Percentiles rank a stretch among this genome's conserved stretches.
Conservation (phyloP, 2,888 invertebrate species). For the Sminthurinus aureus region DNA sequence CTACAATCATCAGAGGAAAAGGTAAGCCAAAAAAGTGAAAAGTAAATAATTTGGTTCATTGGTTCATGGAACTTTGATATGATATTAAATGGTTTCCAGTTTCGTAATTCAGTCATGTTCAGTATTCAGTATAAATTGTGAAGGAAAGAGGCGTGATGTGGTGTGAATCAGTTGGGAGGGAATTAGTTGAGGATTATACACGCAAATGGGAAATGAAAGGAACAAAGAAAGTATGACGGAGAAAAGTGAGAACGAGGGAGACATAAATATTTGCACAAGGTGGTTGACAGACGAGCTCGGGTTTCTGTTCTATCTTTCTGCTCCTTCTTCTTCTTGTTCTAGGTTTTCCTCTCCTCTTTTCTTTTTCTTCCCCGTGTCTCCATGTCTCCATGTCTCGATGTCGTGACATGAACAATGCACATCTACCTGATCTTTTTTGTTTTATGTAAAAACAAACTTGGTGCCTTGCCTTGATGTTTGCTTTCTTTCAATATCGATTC, state of each 20-base stretch:
- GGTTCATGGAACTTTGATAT: too few species aligned
- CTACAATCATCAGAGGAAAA: too few species aligned
- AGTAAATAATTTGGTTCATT: too few species aligned
- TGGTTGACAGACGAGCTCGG: background rate
- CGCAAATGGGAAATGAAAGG: conserved; percentile 6
- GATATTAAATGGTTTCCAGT: too few species aligned
- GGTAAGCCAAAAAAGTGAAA: too few species aligned
- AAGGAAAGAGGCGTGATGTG: background rate
- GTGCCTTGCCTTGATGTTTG: background rate
- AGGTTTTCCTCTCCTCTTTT: background rate
- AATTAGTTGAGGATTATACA: conserved; percentile 16
- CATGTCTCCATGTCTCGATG: background rate
- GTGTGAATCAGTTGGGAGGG: background rate
- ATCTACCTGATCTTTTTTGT: conserved; percentile 22
- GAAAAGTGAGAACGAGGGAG: background rate
- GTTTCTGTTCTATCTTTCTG: too few species aligned
- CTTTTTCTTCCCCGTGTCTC: too few species aligned
- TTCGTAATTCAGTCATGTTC: background rate
- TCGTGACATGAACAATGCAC: background rate
- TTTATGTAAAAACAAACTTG: conserved; percentile 7
- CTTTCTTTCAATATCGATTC: conserved; percentile 15
- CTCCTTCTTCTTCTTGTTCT: too few species aligned
- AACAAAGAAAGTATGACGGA: conserved; percentile 24
- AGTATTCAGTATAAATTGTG: background rate
- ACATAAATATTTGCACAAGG: conserved; percentile 29